Evolutionary conservation across 2,888 invertebrate species (phyloP).

Genomic region (Apoda limacodes): DNA sequence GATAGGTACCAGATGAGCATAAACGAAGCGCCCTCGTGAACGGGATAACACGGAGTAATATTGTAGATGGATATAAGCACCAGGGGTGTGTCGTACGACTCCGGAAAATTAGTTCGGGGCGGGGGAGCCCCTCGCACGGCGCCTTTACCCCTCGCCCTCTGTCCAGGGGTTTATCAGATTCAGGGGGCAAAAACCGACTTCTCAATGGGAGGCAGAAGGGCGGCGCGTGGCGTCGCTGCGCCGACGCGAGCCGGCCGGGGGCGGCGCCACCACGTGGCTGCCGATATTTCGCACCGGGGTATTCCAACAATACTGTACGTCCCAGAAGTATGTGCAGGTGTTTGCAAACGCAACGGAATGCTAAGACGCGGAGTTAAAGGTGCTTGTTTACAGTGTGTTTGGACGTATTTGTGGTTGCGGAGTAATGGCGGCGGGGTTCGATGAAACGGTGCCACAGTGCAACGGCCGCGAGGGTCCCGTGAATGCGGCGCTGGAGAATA

Average conservation of each 20-base stretch:
- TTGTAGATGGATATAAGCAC: conserved; percentile 69
- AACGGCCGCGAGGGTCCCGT: conserved; percentile 34
- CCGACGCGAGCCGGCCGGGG: conserved; percentile 53
- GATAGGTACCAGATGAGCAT: conserved; percentile 46
- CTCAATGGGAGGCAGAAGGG: conserved; percentile 65
- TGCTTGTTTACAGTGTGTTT: conserved; percentile 33
- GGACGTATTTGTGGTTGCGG: conserved; percentile 31
- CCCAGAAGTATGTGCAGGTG: conserved; percentile 23
- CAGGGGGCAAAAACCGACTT: conserved; percentile 68
- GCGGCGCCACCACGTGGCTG: conserved; percentile 63
- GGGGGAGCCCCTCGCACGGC: conserved; percentile 53
- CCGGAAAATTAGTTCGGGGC: conserved; percentile 69
- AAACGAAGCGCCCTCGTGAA: conserved; percentile 59
- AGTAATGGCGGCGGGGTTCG: conserved; percentile 39
- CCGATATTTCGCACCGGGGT: no score
- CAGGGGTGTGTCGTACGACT: conserved; percentile 69
- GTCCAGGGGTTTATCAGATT: conserved; percentile 63
- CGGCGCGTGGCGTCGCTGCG: conserved; percentile 36
- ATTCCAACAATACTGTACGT: conserved; percentile 4
- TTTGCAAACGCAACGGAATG: conserved; percentile 33
- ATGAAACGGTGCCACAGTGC: conserved; percentile 39
- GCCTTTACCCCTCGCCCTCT: conserved; percentile 25
- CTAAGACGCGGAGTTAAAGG: conserved; percentile 25
- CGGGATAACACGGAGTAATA: conserved; percentile 68
- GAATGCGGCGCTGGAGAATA: conserved; percentile 42